Base-by-base conservation (phyloP, 2,797 vertebrate genomes). In the Schizopygopsis malacanthus region DNA sequence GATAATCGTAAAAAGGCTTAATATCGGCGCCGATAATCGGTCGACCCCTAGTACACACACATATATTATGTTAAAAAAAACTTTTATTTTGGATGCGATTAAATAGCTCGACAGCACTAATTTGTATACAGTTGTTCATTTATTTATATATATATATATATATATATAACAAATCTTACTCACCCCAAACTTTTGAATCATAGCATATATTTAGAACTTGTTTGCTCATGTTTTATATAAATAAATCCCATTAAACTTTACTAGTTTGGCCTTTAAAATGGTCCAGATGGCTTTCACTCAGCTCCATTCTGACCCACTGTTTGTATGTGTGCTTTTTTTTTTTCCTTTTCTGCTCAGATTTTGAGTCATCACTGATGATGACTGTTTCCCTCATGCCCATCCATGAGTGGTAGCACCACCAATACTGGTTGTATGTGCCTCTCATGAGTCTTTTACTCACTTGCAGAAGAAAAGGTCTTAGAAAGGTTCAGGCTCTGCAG, bases 401-500 rank as follows among this genome's bases (percentile, higher is more conserved):
- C 2, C 20, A 52, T 70, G 22, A 84, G 28, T 72, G 39, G 13
- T 71, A 39, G 63, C 72, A 20, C 45, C 2, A 52, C 15, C 20
- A 43, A n/a, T 71, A 39, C 43, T 43, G 25, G 3, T 33, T 84
- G 59, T n/a, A 79, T 50, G 28, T 18, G 15, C 63, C 47, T 61
- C 59, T 41, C 22, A 56, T 69, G 12, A 12, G 37, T 67, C 41
- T 54, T 52, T 76, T 39, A 72, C 45, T 50, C 12, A 50, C 78
- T 67, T 80, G 69, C 65, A 20, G 39, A 63, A 37, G 43, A 63
- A 75, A 61, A 4, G 39, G 28, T 75, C 59, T 76, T 52, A 25
- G 22, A 81, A 22, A 25, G 13, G 45, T 81, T 61, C 47, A 70
- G 61, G 25, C 70, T 78, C 84, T 75, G 78, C 22, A 75, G 56